phyloP scores from a whole-genome alignment of 2,113 vertebrate species.

The Oreotragus oreotragus region DNA sequence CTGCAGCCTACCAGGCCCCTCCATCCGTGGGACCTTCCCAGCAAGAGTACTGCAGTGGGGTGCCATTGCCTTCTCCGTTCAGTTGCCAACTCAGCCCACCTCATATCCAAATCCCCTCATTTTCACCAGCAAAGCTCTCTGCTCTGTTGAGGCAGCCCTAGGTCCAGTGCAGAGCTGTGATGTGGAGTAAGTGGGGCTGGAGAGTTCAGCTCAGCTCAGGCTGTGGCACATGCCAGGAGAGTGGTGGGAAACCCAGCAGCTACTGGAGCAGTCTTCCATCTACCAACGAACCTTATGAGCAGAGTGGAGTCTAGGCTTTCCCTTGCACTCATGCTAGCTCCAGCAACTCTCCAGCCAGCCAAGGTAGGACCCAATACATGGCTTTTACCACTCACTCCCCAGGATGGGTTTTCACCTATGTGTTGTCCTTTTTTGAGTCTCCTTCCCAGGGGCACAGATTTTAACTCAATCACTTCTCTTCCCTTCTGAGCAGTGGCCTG shows the following conservation, averaged over 20 bases:
- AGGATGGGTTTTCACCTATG: not conserved
- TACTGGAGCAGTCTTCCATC: not conserved
- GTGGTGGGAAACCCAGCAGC: not conserved
- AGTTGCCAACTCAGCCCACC: no score
- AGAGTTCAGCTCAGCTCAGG: not conserved
- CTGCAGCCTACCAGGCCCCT: no score
- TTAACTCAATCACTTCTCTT: not conserved
- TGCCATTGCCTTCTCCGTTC: no score
- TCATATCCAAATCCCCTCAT: not conserved
- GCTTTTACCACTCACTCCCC: not conserved
- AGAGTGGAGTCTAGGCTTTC: not conserved
- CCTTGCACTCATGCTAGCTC: no score
- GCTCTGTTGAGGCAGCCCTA: not conserved
- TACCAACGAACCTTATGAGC: not conserved
- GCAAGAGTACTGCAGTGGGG: no score
- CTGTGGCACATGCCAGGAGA: not conserved
- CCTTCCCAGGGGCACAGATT: not conserved
- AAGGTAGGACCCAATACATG: not conserved
- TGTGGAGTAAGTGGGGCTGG: not conserved
- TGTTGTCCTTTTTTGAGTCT: not conserved
- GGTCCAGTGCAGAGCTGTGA: not conserved
- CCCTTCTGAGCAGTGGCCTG: not conserved
- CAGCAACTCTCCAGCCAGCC: not conserved
- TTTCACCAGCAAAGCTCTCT: not conserved
- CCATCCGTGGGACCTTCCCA: no score